Evolutionary conservation across 2,113 vertebrate genomes (phyloP).

Genomic region (Phyllostomus discolor): DNA sequence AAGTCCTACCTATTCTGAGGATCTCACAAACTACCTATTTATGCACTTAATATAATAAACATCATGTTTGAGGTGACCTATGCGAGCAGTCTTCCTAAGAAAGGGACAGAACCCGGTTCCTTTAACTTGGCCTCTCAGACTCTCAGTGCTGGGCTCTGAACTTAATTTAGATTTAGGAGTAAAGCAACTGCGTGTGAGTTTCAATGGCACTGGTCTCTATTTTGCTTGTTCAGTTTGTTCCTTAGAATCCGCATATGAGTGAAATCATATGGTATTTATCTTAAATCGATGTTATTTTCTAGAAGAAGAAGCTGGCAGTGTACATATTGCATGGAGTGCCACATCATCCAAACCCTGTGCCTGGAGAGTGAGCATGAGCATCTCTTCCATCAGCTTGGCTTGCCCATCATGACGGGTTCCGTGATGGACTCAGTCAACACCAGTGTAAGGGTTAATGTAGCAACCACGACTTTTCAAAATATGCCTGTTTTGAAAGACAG

Average conservation of each 20-base stretch:
- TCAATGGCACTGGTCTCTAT: too few relatives aligned
- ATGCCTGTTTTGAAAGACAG: not conserved
- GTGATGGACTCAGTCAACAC: not conserved
- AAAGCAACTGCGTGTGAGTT: not conserved
- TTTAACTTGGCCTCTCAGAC: not conserved
- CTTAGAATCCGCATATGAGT: too few relatives aligned
- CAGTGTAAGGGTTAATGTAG: not conserved
- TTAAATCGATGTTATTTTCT: not conserved
- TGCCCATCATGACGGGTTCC: not conserved
- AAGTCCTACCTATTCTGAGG: not conserved
- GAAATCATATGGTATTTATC: too few relatives aligned
- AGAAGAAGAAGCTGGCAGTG: not conserved
- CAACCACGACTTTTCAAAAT: not conserved
- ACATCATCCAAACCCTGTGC: not conserved
- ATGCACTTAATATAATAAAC: not conserved
- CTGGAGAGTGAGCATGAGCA: not conserved
- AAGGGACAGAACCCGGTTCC: not conserved
- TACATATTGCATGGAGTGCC: not conserved
- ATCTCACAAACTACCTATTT: not conserved
- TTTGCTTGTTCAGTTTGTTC: too few relatives aligned
- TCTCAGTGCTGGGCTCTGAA: not conserved
- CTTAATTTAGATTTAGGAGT: not conserved
- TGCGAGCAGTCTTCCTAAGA: not conserved
- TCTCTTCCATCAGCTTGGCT: not conserved
- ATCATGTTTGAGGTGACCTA: not conserved